Evolutionary conservation across 2,888 invertebrate genomes (phyloP).

Genomic region (Cerastoderma edule): DNA sequence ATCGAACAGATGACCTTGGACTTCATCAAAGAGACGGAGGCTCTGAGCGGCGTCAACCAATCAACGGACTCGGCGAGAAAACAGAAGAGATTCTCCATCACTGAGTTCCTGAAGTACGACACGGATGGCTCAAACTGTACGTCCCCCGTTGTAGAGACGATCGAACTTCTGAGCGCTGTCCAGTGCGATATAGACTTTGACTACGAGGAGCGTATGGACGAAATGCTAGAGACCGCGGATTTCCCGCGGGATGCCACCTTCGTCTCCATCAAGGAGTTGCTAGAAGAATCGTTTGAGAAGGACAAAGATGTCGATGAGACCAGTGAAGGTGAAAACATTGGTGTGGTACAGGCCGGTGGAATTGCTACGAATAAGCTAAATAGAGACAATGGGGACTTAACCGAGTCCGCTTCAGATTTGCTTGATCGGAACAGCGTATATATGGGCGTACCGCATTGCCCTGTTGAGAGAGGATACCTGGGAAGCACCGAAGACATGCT

Average conservation of each 20-base stretch:
- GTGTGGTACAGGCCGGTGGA: not conserved
- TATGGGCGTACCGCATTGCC: too few relatives aligned
- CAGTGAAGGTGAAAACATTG: not conserved
- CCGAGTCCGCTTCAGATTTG: not conserved
- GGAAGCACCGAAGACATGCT: not conserved
- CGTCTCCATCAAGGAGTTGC: conserved; percentile 57
- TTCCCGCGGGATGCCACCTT: conserved; percentile 54
- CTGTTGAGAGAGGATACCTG: conserved; percentile 9
- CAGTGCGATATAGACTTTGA: conserved; percentile 69
- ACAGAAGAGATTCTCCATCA: conserved; percentile 30
- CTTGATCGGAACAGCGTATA: too few relatives aligned
- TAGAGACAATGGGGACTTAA: not conserved
- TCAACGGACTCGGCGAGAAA: not conserved
- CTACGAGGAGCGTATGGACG: conserved; percentile 69
- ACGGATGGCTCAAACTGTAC: conserved; percentile 38
- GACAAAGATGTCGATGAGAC: not conserved
- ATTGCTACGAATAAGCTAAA: not conserved
- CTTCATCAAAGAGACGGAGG: not conserved
- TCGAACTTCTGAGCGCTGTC: conserved; percentile 42
- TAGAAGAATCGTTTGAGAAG: conserved; percentile 10
- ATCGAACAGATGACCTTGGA: conserved; percentile 22
- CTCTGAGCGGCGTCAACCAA: not conserved
- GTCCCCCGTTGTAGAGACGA: conserved; percentile 38
- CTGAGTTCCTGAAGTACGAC: conserved; percentile 39
- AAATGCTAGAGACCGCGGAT: conserved; percentile 64